phyloP scores from a whole-genome alignment of 2,113 vertebrate genomes.

The Oxygymnocypris stewartii region DNA sequence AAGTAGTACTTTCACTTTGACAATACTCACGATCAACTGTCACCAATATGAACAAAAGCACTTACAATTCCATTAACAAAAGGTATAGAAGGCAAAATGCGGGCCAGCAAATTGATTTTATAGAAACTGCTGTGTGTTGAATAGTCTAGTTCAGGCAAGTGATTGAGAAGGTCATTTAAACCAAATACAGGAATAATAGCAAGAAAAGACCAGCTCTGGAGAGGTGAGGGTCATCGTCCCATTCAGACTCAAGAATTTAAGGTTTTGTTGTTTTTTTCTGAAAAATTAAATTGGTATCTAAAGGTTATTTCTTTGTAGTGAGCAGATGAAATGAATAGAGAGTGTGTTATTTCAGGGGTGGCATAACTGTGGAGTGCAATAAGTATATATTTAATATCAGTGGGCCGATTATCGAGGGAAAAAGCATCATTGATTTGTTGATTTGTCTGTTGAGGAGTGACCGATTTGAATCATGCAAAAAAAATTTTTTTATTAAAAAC shows the following conservation, averaged over 20 bases:
- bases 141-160: conserved; percentile 48
- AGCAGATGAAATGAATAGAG: conserved; percentile 46
- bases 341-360: not conserved
- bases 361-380: conserved; percentile 23
- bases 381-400: conserved; percentile 42
- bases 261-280: too few relatives aligned
- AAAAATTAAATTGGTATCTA: conserved; percentile 66
- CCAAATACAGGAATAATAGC: conserved; percentile 62
- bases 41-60: conserved; percentile 15
- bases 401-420: conserved; percentile 4
- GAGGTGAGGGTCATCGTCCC: conserved; percentile 51
- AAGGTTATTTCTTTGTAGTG: conserved; percentile 64
- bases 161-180: conserved; percentile 60
- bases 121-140: conserved; percentile 53
- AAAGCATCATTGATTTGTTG: not conserved
- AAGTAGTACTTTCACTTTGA: not conserved
- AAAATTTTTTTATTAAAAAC: not conserved
- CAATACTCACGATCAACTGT: not conserved
- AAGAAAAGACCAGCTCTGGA: conserved; percentile 53
- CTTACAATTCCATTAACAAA: conserved; percentile 22
- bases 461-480: not conserved
- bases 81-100: conserved; percentile 48
- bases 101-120: conserved; percentile 57
- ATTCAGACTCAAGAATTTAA: conserved; percentile 55
- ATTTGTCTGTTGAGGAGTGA: conserved; percentile 29